phyloP scores from a whole-genome alignment of 2,113 vertebrate genomes.

The Grus americana region DNA sequence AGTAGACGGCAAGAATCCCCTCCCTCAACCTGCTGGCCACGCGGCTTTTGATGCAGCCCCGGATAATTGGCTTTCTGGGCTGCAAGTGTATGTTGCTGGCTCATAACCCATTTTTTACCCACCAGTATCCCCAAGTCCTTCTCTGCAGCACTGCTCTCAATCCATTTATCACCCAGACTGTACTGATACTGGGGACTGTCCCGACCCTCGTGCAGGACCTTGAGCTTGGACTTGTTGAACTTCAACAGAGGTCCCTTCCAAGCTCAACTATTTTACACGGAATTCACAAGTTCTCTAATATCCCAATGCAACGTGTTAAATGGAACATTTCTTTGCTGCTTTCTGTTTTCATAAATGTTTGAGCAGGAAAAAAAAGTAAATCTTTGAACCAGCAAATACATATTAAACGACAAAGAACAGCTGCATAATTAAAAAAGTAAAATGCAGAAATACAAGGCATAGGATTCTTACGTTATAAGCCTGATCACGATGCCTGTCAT shows the following conservation, averaged over 20 bases:
- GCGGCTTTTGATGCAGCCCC: background rate
- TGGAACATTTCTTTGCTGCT: background rate
- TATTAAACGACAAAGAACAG: background rate
- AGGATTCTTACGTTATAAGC: background rate
- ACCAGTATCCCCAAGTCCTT: background rate
- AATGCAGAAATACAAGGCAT: background rate
- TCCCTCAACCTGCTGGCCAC: background rate
- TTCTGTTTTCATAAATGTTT: background rate
- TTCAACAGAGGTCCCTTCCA: background rate
- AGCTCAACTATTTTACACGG: background rate
- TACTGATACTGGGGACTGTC: background rate
- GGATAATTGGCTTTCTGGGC: background rate
- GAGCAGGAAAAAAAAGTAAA: background rate
- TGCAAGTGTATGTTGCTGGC: background rate
- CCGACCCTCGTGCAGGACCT: background rate
- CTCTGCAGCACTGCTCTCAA: background rate
- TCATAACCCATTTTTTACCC: background rate
- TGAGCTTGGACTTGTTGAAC: background rate
- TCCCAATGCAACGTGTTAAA: background rate
- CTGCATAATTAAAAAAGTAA: background rate
- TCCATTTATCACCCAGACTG: background rate
- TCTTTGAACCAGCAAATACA: background rate
- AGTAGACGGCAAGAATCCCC: background rate
- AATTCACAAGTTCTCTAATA: background rate
- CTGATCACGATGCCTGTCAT: background rate